Base-by-base conservation (phyloP, 2,888 invertebrate species). In the Microchrysa polita region DNA sequence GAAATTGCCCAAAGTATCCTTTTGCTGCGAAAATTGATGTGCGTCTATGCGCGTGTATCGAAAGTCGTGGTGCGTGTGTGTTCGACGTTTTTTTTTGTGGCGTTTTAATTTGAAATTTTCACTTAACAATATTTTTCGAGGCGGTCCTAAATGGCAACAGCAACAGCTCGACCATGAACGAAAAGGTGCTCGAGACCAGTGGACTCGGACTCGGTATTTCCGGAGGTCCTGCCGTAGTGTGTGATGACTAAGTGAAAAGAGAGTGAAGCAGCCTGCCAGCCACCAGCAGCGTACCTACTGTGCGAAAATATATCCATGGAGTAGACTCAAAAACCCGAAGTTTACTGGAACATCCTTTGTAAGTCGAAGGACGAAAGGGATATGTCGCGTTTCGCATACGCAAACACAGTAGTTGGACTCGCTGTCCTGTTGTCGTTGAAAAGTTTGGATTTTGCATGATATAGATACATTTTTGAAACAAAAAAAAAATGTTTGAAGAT, bases 141-240 rank as follows among this genome's bases (percentile, higher is more conserved):
- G 22, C 5, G 22, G 22, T 20, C 18, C 22, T 44, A n/a, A 44
- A 48, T 48, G 22, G 22, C 48, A n/a, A n/a, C n/a, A 27, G 48
- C 65, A 61, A 65, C 61, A 52, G 34, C 40, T 5, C 1, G 20
- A 73, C 59, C 42, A 61, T 69, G 59, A 5, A 7, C 40, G 14
- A 16, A 16, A 40, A 40, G 73, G 18, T 63, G 52, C 20, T 53
- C 67, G 65, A 67, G 40, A 67, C 57, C 72, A 76, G 53, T 73
- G 72, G 73, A 75, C 27, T 44, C 55, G 23, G 55, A 55, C 48
- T 42, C 20, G 23, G 14, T 48, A 12, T 12, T n/a, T 48, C 48
- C 48, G 10, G 2, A 48, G 16, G 48, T 2, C 48, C 7, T 5
- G 27, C 2, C 48, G n/a, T n/a, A n/a, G n/a, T n/a, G n/a, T n/a